Evolutionary conservation across 1,140 invertebrate genomes (phyloP).

Genomic region (Cotesia vestalis): DNA sequence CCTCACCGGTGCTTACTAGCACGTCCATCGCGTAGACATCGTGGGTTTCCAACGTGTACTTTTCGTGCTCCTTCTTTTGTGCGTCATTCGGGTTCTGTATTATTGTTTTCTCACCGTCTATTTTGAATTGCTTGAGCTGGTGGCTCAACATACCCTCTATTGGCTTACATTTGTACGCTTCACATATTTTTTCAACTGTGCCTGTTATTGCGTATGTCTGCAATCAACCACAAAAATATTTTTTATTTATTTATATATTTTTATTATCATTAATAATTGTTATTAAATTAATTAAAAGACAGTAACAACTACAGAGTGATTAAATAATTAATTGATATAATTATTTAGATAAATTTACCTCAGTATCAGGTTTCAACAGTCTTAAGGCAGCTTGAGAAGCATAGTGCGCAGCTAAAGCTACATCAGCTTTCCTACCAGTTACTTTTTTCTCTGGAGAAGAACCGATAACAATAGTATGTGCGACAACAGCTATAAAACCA

Average conservation of each 20-base stretch:
- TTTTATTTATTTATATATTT: too few species aligned
- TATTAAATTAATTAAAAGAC: too few species aligned
- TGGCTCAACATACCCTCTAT: conserved; percentile 99
- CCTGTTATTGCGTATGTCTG: conserved; percentile 93
- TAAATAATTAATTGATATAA: neutral
- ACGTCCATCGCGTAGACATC: conserved; percentile 99
- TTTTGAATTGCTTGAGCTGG: conserved; percentile 94
- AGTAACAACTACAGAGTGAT: too few species aligned
- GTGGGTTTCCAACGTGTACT: conserved; percentile 93
- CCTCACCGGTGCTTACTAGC: conserved; percentile 93
- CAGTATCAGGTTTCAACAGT: conserved; percentile 89
- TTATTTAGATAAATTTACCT: conserved; percentile 67
- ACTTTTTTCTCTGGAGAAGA: conserved; percentile 76
- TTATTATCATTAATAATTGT: too few species aligned
- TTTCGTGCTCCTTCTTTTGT: conserved; percentile 97
- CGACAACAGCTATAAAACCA: conserved; percentile 98
- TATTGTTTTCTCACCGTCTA: conserved; percentile 99
- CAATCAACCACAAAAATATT: conserved; percentile 3
- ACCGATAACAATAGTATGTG: conserved; percentile 93
- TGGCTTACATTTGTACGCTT: conserved; percentile 94
- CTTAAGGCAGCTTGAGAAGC: conserved; percentile 94
- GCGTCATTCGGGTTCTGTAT: conserved; percentile 98
- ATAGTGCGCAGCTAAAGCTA: conserved; percentile 92
- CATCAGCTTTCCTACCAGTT: conserved; percentile 92
- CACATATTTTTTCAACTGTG: conserved; percentile 91